Percentiles rank a stretch among this genome's conserved stretches.
Evolutionary conservation across 2,888 invertebrate genomes (phyloP).

Genomic region (Cyclophora albipunctata): DNA sequence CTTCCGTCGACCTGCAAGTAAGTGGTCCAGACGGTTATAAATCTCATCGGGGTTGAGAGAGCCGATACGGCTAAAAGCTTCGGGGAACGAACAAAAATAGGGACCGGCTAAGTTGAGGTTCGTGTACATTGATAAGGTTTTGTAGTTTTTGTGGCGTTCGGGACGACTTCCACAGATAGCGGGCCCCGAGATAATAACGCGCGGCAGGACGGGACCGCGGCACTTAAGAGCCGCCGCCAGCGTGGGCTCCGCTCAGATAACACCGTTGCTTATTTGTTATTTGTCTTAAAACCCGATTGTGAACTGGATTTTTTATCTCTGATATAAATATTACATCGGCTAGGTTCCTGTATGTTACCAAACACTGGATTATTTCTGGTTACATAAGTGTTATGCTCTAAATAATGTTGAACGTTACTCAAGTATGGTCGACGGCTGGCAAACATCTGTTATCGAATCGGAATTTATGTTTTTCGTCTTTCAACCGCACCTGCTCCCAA

Average conservation of each 20-base stretch:
- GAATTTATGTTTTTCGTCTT: conserved; percentile 66
- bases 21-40: conserved; percentile 62
- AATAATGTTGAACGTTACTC: conserved; percentile 49
- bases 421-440: conserved; percentile 52
- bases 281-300: conserved; percentile 47
- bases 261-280: conserved; percentile 38
- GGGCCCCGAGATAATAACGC: conserved; percentile 59
- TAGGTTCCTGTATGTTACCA: conserved; percentile 15
- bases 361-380: conserved; percentile 42
- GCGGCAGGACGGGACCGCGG: conserved; percentile 49
- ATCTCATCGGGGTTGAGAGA: conserved; percentile 50
- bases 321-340: conserved; percentile 3
- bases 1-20: conserved; percentile 56
- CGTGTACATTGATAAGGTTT: conserved; percentile 68
- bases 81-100: conserved; percentile 59
- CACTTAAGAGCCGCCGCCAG: conserved; percentile 50
- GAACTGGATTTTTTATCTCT: conserved; percentile 27
- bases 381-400: conserved; percentile 50
- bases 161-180: conserved; percentile 59
- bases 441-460: conserved; percentile 67
- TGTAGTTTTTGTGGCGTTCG: conserved; percentile 63
- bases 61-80: conserved; percentile 69
- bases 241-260: conserved; percentile 58
- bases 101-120: conserved; percentile 65
- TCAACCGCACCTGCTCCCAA: conserved; percentile 58